phyloP scores from a whole-genome alignment of 2,888 invertebrate genomes.

The Eulithis testata region DNA sequence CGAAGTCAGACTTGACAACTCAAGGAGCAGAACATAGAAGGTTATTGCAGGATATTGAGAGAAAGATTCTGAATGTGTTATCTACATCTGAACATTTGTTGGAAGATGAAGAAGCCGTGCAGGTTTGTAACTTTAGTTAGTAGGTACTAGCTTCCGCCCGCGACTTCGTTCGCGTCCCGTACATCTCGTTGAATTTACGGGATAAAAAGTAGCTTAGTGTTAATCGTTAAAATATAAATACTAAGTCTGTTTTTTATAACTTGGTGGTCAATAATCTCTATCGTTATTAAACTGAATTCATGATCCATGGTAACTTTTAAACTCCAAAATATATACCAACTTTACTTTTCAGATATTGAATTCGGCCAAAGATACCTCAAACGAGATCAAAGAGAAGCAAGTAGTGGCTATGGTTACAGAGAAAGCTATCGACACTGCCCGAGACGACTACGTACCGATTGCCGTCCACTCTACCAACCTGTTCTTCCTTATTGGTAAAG shows the following conservation, averaged over 20 bases:
- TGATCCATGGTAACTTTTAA: too few relatives aligned
- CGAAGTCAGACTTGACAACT: constrained; percentile 93
- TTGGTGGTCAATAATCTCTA: too few relatives aligned
- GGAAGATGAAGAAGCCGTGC: constrained; percentile 96
- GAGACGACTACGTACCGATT: constrained; percentile 95
- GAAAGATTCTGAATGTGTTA: constrained; percentile 90
- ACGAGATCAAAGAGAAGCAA: constrained; percentile 96
- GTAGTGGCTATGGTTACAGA: constrained; percentile 95
- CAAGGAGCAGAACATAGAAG: constrained; percentile 94
- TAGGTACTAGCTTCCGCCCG: too few relatives aligned
- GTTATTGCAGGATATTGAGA: constrained; percentile 94
- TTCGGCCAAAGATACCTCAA: constrained; percentile 94
- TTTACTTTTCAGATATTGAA: constrained; percentile 86
- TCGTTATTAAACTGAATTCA: too few relatives aligned
- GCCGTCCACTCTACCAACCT: constrained; percentile 95
- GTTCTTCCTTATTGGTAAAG: constrained; percentile 93
- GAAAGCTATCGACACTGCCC: constrained; percentile 93
- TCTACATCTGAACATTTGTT: constrained; percentile 84
- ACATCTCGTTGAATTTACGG: too few relatives aligned
- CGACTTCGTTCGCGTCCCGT: too few relatives aligned
- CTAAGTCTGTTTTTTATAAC: too few relatives aligned
- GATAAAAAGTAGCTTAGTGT: too few relatives aligned
- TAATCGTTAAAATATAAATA: too few relatives aligned
- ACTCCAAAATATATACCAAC: too few relatives aligned
- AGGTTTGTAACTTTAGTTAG: constrained; percentile 57